Evolutionary conservation across 2,888 invertebrate genomes (phyloP), one percentile per base, ranked within the genome.

Genomic region (Drosophila testacea): DNA sequence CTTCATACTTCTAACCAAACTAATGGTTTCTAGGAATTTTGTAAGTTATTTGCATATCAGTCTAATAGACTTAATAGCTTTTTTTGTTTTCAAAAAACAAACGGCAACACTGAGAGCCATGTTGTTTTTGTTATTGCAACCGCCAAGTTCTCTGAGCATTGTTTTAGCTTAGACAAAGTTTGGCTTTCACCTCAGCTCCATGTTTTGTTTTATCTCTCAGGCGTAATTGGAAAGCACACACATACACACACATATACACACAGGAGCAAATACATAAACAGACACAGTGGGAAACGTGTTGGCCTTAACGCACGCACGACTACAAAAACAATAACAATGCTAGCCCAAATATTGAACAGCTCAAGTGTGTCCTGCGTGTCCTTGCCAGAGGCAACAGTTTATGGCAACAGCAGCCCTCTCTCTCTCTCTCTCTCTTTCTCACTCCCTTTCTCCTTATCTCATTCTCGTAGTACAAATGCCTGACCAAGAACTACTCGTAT

Each of bases 161-260:
- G 82, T 85, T 60, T 69, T 61, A 60, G 52, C 66, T 65, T 51
- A 62, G 56, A 44, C 65, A 63, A 78, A 69, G 54, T 81, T 74
- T 59, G 71, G 81, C 78, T 87, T 89, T 87, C 59, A 83, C 89
- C 81, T 87, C 73, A 69, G 67, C 54, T 69, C 69, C 69, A 63
- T 73, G 79, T 78, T 77, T 75, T 73, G 81, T 83, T 72, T 84
- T 81, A 83, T 81, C 81, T 77, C 59, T 66, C 46, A 59, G 66
- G 73, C 87, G 83, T 83, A 83, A 83, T 83, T 83, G 89, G 89
- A 86, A 88, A 81, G 71, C 88, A 83, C 72, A 70, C 74, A 73
- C 16, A 41, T 16, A 34, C 59, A 52, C 46, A 39, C 65, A 54
- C 13, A 50, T 48, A 41, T 44, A 16, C 22, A 52, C 10, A 28